Evolutionary conservation across 2,113 vertebrate species (phyloP).

Genomic region (Tachysurus fulvidraco): DNA sequence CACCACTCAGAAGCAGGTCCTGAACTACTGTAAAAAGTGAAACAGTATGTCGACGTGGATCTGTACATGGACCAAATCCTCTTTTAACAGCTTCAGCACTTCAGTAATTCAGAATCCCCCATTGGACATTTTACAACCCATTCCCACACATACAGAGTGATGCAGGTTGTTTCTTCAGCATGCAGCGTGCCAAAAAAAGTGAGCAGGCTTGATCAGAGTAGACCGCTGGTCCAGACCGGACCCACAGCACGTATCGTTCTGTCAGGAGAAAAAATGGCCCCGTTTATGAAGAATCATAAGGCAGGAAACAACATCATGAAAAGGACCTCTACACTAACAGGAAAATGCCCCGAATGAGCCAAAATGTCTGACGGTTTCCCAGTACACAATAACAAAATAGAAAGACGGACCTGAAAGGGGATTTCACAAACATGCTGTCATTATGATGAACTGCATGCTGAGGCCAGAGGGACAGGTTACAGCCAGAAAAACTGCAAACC

Average conservation of each 20-base stretch:
- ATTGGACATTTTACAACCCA: neutral
- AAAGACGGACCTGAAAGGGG: neutral
- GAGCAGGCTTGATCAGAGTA: neutral
- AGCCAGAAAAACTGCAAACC: neutral
- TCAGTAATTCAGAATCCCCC: neutral
- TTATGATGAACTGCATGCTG: neutral
- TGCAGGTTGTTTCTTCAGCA: no score
- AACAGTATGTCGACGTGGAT: no score
- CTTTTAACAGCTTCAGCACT: neutral
- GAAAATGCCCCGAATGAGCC: neutral
- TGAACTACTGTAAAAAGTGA: neutral
- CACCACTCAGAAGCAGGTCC: neutral
- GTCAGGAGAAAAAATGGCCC: slow-evolving; percentile 10
- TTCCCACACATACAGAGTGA: neutral
- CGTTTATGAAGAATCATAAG: slow-evolving; percentile 21
- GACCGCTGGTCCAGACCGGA: neutral
- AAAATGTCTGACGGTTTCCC: neutral
- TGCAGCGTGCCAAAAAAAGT: neutral
- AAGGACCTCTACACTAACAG: slow-evolving; percentile 10
- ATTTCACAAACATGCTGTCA: neutral
- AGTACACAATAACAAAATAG: neutral
- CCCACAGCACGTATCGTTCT: neutral
- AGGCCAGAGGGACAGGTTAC: neutral
- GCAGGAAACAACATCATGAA: neutral
- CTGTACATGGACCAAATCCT: neutral